phyloP scores from a whole-genome alignment of 2,113 vertebrate genomes.

The Macquaria australasica region DNA sequence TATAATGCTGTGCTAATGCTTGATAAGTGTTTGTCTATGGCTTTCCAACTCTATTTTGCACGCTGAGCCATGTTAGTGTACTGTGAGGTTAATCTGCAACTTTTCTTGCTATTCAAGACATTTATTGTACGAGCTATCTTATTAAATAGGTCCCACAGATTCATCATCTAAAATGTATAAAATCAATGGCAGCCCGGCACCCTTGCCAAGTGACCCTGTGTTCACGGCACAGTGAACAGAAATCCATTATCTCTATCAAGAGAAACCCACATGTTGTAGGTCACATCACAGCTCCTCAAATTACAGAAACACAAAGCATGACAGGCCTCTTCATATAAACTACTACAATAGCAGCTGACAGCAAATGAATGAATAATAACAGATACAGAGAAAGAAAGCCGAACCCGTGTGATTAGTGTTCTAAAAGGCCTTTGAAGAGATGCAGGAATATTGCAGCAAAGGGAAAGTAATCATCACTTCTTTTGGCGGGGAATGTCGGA shows the following conservation, averaged over 20 bases:
- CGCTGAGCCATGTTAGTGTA: background rate
- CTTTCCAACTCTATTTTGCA: background rate
- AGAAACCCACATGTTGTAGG: conserved; percentile 7
- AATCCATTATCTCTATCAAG: conserved; percentile 5
- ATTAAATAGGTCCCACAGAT: background rate
- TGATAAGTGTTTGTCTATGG: background rate
- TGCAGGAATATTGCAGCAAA: conserved; percentile 6
- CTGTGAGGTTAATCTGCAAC: background rate
- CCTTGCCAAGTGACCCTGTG: background rate
- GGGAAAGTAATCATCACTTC: conserved; percentile 20
- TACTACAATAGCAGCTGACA: background rate
- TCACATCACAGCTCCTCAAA: conserved; percentile 3
- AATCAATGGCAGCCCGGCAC: background rate
- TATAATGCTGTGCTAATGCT: background rate
- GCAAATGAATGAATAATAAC: conserved; percentile 6
- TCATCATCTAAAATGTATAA: background rate
- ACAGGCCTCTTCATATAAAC: background rate
- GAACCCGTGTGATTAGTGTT: conserved; percentile 8
- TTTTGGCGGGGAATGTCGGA: background rate
- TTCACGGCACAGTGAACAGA: background rate
- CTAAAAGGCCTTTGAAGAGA: background rate
- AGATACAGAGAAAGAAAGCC: background rate
- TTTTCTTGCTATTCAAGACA: background rate
- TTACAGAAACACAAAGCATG: conserved; percentile 11
- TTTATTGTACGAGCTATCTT: background rate